Conservation (phyloP, 2,888 invertebrate genomes). For the Nephrocerus scutellatus region DNA sequence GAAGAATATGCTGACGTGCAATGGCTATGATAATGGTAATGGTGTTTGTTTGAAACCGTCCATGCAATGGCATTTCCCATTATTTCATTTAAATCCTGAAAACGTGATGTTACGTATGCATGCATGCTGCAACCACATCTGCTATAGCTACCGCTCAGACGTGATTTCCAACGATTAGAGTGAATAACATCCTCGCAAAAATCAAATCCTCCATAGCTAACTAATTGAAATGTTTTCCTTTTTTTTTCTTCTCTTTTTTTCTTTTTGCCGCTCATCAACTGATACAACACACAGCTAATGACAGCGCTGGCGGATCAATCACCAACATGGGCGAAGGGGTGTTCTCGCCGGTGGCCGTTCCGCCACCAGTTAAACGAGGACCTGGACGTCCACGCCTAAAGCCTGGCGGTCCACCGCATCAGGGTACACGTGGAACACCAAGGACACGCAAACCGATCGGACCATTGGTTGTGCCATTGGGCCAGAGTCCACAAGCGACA, state of each 20-base stretch:
- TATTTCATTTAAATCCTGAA: no score
- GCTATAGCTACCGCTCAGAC: no score
- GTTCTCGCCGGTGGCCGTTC: constrained; percentile 27
- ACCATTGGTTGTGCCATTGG: constrained; percentile 43
- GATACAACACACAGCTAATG: constrained; percentile 15
- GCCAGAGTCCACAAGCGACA: constrained; percentile 43
- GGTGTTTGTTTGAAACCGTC: no score
- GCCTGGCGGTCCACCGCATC: constrained; percentile 59
- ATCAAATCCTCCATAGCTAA: no score
- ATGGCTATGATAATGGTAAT: no score
- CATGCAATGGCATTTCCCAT: no score
- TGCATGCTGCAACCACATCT: no score
- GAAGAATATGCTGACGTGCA: no score
- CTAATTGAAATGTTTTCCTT: constrained; percentile 3
- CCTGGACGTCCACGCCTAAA: constrained; percentile 63
- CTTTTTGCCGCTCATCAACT: constrained; percentile 10
- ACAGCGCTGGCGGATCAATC: constrained; percentile 5
- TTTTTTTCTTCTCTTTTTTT: constrained; percentile 5
- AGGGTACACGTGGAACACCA: constrained; percentile 55
- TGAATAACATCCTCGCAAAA: background rate
- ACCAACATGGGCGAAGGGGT: constrained; percentile 22
- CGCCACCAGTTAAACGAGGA: constrained; percentile 52
- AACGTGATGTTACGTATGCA: no score
- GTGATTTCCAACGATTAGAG: background rate
- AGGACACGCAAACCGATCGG: constrained; percentile 53